Percentiles rank a stretch among this genome's conserved stretches.
phyloP scores from a whole-genome alignment of 2,113 vertebrate genomes.

The Condylura cristata region DNA sequence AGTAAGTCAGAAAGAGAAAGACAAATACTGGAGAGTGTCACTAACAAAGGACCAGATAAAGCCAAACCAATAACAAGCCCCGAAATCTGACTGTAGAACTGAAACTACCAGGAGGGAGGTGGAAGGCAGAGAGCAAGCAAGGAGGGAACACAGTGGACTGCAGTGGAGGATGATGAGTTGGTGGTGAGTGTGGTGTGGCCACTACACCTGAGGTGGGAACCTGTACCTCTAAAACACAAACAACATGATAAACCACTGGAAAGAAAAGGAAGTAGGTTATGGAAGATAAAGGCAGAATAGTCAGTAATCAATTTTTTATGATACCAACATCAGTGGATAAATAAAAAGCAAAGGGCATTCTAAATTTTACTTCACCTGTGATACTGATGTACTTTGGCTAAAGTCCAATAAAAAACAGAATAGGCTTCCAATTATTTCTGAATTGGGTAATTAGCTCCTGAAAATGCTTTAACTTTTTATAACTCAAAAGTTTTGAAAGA shows the following conservation, averaged over 20 bases:
- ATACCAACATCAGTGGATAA: neutral
- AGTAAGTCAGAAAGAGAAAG: too few species aligned
- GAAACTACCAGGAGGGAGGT: too few species aligned
- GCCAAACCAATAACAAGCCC: too few species aligned
- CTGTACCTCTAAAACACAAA: too few species aligned
- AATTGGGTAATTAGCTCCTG: neutral
- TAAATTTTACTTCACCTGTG: conserved; percentile 19
- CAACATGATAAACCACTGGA: neutral
- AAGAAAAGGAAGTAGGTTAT: neutral
- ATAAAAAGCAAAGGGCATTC: conserved; percentile 20
- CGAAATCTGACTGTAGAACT: too few species aligned
- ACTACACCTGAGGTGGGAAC: too few species aligned
- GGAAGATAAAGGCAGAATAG: neutral
- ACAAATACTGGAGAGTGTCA: too few species aligned
- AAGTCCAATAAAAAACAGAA: neutral
- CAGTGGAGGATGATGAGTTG: too few species aligned
- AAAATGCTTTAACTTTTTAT: neutral
- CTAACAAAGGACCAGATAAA: too few species aligned
- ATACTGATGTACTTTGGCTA: neutral
- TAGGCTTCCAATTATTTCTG: neutral
- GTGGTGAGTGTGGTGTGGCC: too few species aligned
- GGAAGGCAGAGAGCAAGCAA: too few species aligned
- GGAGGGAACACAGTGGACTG: too few species aligned
- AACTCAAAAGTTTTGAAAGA: conserved; percentile 40
- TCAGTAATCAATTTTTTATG: neutral